A percentile compares a stretch with the other conserved stretches of the same genome.
Evolutionary conservation across 2,797 vertebrate genomes (phyloP).

Genomic region (Ciconia nigra): DNA sequence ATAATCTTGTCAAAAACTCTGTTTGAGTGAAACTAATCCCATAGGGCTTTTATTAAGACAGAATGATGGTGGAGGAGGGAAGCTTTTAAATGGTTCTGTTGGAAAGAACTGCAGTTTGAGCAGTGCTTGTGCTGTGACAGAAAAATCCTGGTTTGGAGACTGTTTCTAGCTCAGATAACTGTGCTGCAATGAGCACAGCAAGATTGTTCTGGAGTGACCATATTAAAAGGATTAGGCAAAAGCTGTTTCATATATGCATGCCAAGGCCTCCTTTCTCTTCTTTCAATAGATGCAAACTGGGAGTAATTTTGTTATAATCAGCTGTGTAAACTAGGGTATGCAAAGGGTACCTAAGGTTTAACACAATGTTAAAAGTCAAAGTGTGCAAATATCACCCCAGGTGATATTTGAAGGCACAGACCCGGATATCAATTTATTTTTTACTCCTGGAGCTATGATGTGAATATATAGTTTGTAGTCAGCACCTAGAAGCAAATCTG

Average conservation of each 20-base stretch:
- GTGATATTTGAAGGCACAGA: not conserved
- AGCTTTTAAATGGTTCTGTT: not conserved
- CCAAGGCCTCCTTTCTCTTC: not conserved
- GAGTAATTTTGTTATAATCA: not conserved
- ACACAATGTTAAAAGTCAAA: not conserved
- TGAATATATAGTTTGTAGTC: not conserved
- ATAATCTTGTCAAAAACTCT: not conserved
- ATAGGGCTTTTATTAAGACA: not conserved
- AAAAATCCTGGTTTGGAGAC: not conserved
- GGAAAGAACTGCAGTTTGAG: not conserved
- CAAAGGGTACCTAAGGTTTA: not conserved
- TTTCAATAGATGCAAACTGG: not conserved
- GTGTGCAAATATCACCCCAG: not conserved
- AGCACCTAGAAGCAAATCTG: not conserved
- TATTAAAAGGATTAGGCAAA: not conserved
- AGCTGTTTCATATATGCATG: not conserved
- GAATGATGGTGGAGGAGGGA: not conserved
- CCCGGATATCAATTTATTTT: not conserved
- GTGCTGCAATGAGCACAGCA: not conserved
- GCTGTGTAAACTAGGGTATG: not conserved
- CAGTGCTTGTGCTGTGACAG: not conserved
- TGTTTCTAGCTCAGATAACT: not conserved
- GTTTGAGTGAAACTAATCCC: slow-evolving; percentile 24
- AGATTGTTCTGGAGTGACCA: not conserved
- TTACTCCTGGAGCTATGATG: not conserved